Evolutionary conservation across 2,113 vertebrate genomes (phyloP).

Genomic region (Pseudorhombus dupliciocellatus): DNA sequence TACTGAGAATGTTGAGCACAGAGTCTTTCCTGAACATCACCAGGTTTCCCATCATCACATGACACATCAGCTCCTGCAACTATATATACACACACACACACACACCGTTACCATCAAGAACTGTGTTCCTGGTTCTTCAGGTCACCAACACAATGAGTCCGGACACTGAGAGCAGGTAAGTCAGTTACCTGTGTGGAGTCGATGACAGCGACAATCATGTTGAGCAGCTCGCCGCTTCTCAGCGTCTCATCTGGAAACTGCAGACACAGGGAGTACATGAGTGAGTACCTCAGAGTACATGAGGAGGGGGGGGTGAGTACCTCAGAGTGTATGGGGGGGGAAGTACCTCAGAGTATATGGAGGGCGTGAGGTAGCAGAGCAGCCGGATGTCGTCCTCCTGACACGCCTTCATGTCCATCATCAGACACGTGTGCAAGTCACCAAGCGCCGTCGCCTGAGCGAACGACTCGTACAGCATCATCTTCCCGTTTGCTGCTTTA

Average conservation of each 20-base stretch:
- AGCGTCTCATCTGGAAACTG: conserved; percentile 97
- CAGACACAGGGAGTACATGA: background rate
- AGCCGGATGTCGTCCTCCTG: conserved; percentile 94
- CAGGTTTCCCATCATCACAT: conserved; percentile 97
- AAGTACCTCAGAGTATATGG: conserved; percentile 83
- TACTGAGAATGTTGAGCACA: conserved; percentile 96
- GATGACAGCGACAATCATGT: conserved; percentile 98
- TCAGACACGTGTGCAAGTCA: conserved; percentile 94
- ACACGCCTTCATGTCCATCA: conserved; percentile 99
- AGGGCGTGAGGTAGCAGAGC: conserved; percentile 95
- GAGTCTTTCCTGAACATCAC: conserved; percentile 99
- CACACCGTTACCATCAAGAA: too few species aligned
- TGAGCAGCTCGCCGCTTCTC: conserved; percentile 92
- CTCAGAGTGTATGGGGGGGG: conserved; percentile 88
- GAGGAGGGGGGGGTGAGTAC: conserved; percentile 83
- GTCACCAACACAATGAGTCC: too few species aligned
- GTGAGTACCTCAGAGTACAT: conserved; percentile 80
- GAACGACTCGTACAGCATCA: conserved; percentile 96
- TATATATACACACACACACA: conserved; percentile 55
- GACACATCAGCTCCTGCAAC: conserved; percentile 97
- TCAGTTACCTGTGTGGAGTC: conserved; percentile 86
- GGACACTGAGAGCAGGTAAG: too few species aligned
- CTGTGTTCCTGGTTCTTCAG: too few species aligned
- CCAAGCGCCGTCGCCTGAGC: conserved; percentile 95
- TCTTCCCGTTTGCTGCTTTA: conserved; percentile 94